Conservation (phyloP, 1,140 invertebrate genomes). For the Listronotus oregonensis region DNA sequence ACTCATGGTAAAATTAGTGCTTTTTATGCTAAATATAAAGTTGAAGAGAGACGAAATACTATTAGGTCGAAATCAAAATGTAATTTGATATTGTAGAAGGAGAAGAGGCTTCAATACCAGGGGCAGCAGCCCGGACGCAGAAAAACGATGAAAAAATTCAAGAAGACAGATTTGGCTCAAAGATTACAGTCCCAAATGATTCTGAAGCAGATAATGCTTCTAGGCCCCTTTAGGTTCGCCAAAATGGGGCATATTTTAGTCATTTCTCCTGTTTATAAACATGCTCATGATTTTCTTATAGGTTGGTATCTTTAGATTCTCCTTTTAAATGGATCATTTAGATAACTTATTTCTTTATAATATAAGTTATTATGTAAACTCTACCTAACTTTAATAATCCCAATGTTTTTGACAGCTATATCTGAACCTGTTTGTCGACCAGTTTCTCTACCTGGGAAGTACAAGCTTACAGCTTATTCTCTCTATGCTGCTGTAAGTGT, state of each 20-base stretch:
- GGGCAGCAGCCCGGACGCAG: constrained; percentile 82
- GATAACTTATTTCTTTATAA: neutral
- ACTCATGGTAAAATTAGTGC: no score
- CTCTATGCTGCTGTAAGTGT: constrained; percentile 99
- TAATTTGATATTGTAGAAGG: constrained; percentile 7
- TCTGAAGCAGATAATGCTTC: constrained; percentile 88
- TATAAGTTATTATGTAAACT: no score
- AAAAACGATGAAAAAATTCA: constrained; percentile 71
- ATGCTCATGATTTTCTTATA: constrained; percentile 99
- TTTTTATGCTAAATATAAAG: no score
- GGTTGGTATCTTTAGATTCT: neutral
- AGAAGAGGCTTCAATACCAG: constrained; percentile 65
- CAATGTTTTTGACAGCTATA: constrained; percentile 68
- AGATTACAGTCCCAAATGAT: constrained; percentile 91
- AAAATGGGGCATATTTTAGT: constrained; percentile 99
- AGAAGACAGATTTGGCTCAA: constrained; percentile 98
- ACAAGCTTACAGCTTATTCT: constrained; percentile 98
- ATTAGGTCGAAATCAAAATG: no score
- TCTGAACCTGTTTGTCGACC: constrained; percentile 94
- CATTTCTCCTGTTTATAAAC: constrained; percentile 98
- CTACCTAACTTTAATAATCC: no score
- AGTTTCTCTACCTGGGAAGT: constrained; percentile 73
- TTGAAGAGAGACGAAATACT: no score
- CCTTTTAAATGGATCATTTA: neutral
- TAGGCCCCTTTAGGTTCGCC: constrained; percentile 96